Evolutionary conservation across 2,888 invertebrate species (phyloP).

Genomic region (Papilio demoleus): DNA sequence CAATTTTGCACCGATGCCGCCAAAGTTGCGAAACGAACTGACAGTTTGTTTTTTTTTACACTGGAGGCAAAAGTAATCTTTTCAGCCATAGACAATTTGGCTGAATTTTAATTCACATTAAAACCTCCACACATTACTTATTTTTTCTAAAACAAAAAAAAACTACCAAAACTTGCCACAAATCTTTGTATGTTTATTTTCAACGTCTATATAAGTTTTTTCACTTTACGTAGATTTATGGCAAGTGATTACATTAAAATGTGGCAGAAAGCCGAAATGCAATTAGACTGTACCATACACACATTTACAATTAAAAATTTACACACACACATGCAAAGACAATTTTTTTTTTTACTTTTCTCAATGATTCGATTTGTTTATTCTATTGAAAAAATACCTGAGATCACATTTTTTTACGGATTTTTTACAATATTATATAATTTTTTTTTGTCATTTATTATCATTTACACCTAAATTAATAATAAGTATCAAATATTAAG

Average conservation of each 20-base stretch:
- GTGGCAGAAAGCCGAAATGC: conserved; percentile 37
- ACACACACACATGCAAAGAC: conserved; percentile 38
- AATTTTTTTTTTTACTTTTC: conserved; percentile 30
- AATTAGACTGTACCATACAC: conserved; percentile 21
- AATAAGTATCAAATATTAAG: conserved; percentile 57
- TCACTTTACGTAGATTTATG: not conserved
- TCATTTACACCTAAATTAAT: conserved; percentile 55
- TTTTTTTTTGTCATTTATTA: conserved; percentile 46
- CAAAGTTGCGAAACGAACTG: conserved; percentile 18
- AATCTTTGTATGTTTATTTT: not conserved
- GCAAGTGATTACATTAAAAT: conserved; percentile 5
- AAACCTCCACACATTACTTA: conserved; percentile 1
- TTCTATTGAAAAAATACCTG: conserved; percentile 52
- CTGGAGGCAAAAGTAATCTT: not conserved
- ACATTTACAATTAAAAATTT: conserved; percentile 32
- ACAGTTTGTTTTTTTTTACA: conserved; percentile 24
- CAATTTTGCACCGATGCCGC: conserved; percentile 1
- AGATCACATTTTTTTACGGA: conserved; percentile 70
- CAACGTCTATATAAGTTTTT: too few relatives aligned
- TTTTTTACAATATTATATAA: conserved; percentile 44
- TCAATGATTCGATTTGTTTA: conserved; percentile 24
- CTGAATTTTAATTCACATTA: conserved; percentile 1
- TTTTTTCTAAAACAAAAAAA: conserved; percentile 32
- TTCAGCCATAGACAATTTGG: conserved; percentile 6
- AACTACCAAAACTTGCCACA: conserved; percentile 4